Percentiles rank a stretch among this genome's conserved stretches.
These are phyloP conservation scores for Rutpela maculata DNA, from an alignment of 2,888 invertebrate species.

Conservation along the genomic window DNA sequence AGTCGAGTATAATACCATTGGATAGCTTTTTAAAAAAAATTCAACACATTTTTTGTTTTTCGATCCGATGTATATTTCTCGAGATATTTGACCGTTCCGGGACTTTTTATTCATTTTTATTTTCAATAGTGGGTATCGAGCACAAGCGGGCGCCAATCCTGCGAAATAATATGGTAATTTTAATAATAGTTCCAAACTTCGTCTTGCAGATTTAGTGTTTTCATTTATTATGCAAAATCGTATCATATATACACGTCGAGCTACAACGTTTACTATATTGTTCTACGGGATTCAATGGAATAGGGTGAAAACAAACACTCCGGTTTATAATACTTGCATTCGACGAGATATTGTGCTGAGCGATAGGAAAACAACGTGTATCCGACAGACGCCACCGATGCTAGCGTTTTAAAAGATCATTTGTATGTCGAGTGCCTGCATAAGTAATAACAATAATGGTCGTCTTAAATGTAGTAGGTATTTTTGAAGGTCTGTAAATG, in stretches of 20 bases:
- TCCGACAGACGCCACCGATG: neutral
- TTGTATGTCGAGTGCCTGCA: neutral
- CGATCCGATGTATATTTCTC: no score
- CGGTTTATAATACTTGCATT: slow-evolving; percentile 2
- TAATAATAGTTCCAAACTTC: slow-evolving; percentile 10
- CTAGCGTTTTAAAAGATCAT: neutral
- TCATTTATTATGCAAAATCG: slow-evolving; percentile 16
- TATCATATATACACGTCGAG: neutral
- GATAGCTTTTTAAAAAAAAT: no score
- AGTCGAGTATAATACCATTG: no score
- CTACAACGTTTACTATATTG: slow-evolving; percentile 25
- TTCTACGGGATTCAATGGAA: slow-evolving; percentile 12
- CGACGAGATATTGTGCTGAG: neutral
- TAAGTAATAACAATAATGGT: neutral
- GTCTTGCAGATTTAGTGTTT: neutral
- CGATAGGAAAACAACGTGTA: neutral
- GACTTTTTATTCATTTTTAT: no score
- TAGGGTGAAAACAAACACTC: slow-evolving; percentile 1
- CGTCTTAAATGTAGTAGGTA: neutral
- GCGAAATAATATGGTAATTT: neutral
- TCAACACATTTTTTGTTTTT: no score
- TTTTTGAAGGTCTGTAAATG: no score
- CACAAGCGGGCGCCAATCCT: neutral
- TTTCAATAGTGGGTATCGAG: neutral
- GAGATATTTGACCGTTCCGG: no score